Base-by-base conservation (phyloP, 1,140 invertebrate genomes). In the silkworm (Bombyx mori) region DNA sequence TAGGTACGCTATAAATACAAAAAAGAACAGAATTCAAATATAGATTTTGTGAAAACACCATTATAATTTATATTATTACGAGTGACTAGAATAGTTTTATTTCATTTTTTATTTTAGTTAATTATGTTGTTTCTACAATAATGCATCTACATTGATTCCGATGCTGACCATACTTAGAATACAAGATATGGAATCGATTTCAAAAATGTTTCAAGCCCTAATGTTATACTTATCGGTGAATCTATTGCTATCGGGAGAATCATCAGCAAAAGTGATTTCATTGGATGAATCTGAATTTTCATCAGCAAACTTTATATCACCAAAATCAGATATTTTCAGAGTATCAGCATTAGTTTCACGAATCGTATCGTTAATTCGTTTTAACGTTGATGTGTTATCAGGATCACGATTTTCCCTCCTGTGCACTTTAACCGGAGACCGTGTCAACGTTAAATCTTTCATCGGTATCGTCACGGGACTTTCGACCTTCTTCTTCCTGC, bases 261-360 rank as follows among this genome's bases (percentile, higher is more conserved):
- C 84, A 42, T 86, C 83, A 7, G 78, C 82, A 62, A 87, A 86
- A 67, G 88, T 88, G 12, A 86, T 83, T 56, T 88, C 85, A 56
- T 75, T 80, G 8, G 86, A 88, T 46, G 81, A 82, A 65, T 88
- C 87, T 0, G 88, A 89, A 64, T 79, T 83, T 18, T 88, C 88
- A 61, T 89, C 88, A 7, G 88, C 88, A 63, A 86, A 89, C 57
- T 75, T 83, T 49, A 88, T 77, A 56, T 88, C 88, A 45, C 71
- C 69, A 9, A 84, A 77, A 66, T 88, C 79, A 47, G 68, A 73
- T 56, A 76, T 65, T 67, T 79, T 82, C 9, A 86, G 55, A 6
- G 75, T 81, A 46, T 77, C 79, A 57, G 58, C 68, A 62, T 79
- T 82, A 7, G 62, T 68, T 64, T 87, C 83, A 65, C 78, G 72